Conservation (phyloP, 2,888 invertebrate genomes). For the Epirrhoe alternata region DNA sequence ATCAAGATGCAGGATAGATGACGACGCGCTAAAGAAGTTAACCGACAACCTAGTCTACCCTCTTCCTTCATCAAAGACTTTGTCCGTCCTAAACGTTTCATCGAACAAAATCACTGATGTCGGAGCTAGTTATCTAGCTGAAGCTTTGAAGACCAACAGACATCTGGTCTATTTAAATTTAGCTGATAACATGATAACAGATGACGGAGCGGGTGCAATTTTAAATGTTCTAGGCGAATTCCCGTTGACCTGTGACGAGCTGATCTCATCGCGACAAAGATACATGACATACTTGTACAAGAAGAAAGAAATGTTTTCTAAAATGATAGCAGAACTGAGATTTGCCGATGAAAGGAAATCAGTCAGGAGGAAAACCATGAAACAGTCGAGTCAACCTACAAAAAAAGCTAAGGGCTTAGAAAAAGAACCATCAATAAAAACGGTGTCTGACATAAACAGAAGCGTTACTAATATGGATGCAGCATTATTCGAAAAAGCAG, state of each 20-base stretch:
- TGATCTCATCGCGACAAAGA: slow-evolving; percentile 46
- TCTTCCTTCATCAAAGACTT: slow-evolving; percentile 53
- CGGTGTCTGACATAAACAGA: slow-evolving; percentile 41
- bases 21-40: slow-evolving; percentile 54
- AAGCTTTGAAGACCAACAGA: slow-evolving; percentile 59
- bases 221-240: slow-evolving; percentile 55
- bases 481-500: slow-evolving; percentile 52
- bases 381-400: slow-evolving; percentile 12
- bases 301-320: slow-evolving; percentile 48
- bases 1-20: slow-evolving; percentile 60
- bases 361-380: slow-evolving; percentile 42
- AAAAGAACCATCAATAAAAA: slow-evolving; percentile 21
- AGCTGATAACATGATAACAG: slow-evolving; percentile 60
- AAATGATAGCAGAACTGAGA: slow-evolving; percentile 47
- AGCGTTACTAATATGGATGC: slow-evolving; percentile 43
- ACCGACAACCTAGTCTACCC: slow-evolving; percentile 49
- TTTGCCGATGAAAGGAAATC: slow-evolving; percentile 47
- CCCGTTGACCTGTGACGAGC: slow-evolving; percentile 54
- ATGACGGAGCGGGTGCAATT: slow-evolving; percentile 55
- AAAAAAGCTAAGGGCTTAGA: slow-evolving; percentile 30
- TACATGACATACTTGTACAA: slow-evolving; percentile 51
- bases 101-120: slow-evolving; percentile 64
- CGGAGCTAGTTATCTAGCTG: slow-evolving; percentile 56
- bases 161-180: slow-evolving; percentile 63
- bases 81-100: slow-evolving; percentile 61